Percentiles rank a stretch among this genome's conserved stretches.
phyloP scores from a whole-genome alignment of 2,797 vertebrate species.

The Gambusia yucatana region DNA sequence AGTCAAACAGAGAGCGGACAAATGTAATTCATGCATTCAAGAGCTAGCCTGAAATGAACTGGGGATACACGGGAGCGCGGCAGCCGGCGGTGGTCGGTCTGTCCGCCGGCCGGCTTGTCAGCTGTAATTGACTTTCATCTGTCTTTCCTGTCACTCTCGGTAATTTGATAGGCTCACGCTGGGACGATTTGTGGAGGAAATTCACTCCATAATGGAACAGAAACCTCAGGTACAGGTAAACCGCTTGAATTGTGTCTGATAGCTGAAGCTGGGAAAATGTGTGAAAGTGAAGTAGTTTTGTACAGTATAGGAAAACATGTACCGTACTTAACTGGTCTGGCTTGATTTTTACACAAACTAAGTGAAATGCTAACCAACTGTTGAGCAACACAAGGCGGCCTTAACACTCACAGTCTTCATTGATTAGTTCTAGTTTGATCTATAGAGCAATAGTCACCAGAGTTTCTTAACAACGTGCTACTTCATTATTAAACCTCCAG shows the following conservation, averaged over 20 bases:
- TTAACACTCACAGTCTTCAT: no score
- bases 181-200: constrained; percentile 1
- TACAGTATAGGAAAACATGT: not conserved
- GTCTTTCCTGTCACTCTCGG: constrained; percentile 2
- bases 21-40: not conserved
- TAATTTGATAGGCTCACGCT: constrained; percentile 2
- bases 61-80: not conserved
- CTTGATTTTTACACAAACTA: not conserved
- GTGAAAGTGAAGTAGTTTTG: not conserved
- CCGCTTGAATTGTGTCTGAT: not conserved
- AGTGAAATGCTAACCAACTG: not conserved
- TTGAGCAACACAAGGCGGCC: no score
- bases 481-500: no score
- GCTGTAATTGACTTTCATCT: constrained; percentile 8
- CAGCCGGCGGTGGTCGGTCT: not conserved
- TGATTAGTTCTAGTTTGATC: no score
- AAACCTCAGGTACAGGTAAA: constrained; percentile 1
- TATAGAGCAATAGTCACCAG: no score
- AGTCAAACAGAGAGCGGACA: not conserved
- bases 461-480: no score
- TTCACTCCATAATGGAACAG: not conserved
- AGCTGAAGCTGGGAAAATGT: not conserved
- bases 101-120: not conserved
- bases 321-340: not conserved
- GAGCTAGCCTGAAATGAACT: constrained; percentile 10